Conservation (phyloP, 2,797 vertebrate species). For the Scarus forsteni region DNA sequence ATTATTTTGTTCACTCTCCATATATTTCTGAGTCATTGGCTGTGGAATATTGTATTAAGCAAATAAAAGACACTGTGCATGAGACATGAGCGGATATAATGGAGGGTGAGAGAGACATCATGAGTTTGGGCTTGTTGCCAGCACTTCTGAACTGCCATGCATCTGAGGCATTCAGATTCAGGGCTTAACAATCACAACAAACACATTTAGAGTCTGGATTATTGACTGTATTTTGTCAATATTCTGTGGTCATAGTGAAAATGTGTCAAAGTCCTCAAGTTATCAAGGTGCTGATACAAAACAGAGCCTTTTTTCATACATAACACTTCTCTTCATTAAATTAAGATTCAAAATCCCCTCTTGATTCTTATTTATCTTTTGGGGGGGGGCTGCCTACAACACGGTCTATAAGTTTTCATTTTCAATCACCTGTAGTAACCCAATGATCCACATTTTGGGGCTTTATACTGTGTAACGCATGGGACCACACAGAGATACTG, state of each 20-base stretch:
- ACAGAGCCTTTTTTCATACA: too few relatives aligned
- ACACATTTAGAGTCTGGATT: neutral
- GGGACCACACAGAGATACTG: too few relatives aligned
- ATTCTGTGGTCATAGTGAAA: slow-evolving; percentile 17
- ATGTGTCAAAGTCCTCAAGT: neutral
- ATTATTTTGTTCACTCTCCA: slow-evolving; percentile 62
- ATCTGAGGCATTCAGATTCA: slow-evolving; percentile 39
- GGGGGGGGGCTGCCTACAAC: too few relatives aligned
- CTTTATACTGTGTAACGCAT: too few relatives aligned
- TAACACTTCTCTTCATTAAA: too few relatives aligned
- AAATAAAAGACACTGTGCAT: slow-evolving; percentile 61
- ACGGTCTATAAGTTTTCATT: too few relatives aligned
- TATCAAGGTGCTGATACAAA: neutral
- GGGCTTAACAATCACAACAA: slow-evolving; percentile 36
- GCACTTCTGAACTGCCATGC: slow-evolving; percentile 19
- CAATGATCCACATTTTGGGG: too few relatives aligned
- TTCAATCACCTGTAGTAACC: too few relatives aligned
- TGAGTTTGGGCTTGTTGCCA: slow-evolving; percentile 57
- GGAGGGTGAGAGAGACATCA: slow-evolving; percentile 36
- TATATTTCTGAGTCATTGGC: slow-evolving; percentile 65
- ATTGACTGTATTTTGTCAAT: slow-evolving; percentile 39
- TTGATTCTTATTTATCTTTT: too few relatives aligned
- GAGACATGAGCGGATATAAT: slow-evolving; percentile 57
- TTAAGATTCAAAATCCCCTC: too few relatives aligned
- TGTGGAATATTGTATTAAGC: slow-evolving; percentile 70